Evolutionary conservation across 2,888 invertebrate genomes (phyloP).

Genomic region (Vannuccia rotundouncinata): DNA sequence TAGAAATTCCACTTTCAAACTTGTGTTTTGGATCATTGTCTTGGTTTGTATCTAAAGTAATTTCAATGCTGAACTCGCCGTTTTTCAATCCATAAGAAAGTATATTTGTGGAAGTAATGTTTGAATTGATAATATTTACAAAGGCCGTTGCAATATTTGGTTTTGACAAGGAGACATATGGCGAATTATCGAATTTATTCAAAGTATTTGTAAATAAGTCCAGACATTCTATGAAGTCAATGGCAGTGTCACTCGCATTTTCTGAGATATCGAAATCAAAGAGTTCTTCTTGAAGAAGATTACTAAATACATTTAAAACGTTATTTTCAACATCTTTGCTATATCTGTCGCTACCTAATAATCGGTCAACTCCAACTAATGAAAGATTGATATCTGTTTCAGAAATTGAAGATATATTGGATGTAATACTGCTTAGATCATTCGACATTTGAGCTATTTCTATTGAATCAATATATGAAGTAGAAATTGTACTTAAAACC

Average conservation of each 20-base stretch:
- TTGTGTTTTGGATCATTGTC: background rate
- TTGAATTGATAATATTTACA: background rate
- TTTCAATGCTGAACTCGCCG: background rate
- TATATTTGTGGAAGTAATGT: background rate
- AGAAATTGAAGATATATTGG: background rate
- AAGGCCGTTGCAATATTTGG: background rate
- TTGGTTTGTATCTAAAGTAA: background rate
- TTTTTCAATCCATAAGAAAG: background rate
- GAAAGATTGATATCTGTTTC: background rate
- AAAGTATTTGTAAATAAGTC: background rate
- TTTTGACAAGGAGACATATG: background rate
- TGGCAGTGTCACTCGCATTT: background rate
- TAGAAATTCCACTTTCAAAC: background rate
- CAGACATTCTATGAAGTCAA: background rate
- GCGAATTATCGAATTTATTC: background rate
- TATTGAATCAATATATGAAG: background rate
- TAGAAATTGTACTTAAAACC: background rate
- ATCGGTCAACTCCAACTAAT: background rate
- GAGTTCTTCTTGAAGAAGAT: background rate
- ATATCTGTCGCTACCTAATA: background rate
- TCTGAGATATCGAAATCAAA: background rate
- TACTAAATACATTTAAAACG: background rate
- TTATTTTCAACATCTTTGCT: background rate
- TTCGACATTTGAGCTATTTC: background rate
- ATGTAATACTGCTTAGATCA: background rate